Base-by-base conservation (phyloP, 2,888 invertebrate species). In the Diplolepis rosae region DNA sequence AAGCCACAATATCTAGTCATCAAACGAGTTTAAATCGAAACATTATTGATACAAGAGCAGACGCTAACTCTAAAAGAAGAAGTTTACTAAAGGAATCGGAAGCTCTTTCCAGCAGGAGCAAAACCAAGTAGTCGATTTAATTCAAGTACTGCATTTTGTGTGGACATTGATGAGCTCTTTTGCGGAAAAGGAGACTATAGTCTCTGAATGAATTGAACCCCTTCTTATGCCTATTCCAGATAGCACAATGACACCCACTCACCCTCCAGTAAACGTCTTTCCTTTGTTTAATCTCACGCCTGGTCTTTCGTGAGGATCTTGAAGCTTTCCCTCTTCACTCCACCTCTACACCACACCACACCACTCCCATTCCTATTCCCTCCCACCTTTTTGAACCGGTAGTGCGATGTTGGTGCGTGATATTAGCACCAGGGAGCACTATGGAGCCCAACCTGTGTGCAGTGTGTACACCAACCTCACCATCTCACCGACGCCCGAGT, bases 281-380 rank as follows among this genome's bases (percentile, higher is more conserved):
- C 83, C 80, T 83, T 81, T 84, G 83, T 82, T 82, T 83, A 83
- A 84, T 82, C 84, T 81, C 79, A 76, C 72, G 73, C 70, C 66
- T 68, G 69, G 75, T 72, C 71, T 77, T 74, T 73, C 72, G 69
- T 72, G 61, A 27, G 56, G 73, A 69, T 75, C 71, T 70, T 71
- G 56, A 24, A 15, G 54, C 75, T 72, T 73, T 72, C 75, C 75
- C 69, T 69, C 66, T 72, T 70, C 69, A 68, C 61, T 27, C 65
- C 27, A 39, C 27, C 6, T 6, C 30, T 3, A 48, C 54, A 7
- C 35, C 35, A 27, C 48, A 27, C 61, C 15, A 24, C 15, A 24
- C 11, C 35, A 42, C 48, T 50, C 52, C 50, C 45, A 69, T n/a
- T 28, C 61, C 15, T 24, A 22, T 28, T 13, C 35, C 48, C 48